Conservation (phyloP, 2,888 invertebrate genomes). For the Drosophila tanythrix region DNA sequence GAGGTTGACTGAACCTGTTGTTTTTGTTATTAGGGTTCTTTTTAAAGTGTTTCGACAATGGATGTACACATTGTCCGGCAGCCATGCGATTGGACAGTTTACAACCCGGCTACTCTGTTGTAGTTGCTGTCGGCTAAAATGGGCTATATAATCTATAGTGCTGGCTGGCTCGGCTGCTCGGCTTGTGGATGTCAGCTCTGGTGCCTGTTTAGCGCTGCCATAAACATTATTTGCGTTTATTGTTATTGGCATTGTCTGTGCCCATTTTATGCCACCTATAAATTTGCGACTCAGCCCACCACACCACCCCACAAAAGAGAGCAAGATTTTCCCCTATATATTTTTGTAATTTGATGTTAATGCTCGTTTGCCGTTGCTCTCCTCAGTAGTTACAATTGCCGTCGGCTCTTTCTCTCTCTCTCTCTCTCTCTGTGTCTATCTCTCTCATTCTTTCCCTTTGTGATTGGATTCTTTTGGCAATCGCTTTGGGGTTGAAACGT, state of each 20-base stretch:
- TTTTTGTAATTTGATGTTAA: slow-evolving; percentile 77
- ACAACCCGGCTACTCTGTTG: slow-evolving; percentile 30
- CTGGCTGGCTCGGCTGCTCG: slow-evolving; percentile 7
- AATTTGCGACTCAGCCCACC: slow-evolving; percentile 54
- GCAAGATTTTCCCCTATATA: slow-evolving; percentile 58
- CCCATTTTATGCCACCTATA: slow-evolving; percentile 74
- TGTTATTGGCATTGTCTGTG: slow-evolving; percentile 80
- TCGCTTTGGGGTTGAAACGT: slow-evolving; percentile 27
- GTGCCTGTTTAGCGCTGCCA: slow-evolving; percentile 68
- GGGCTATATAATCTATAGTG: slow-evolving; percentile 63
- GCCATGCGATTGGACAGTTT: slow-evolving; percentile 49
- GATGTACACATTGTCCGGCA: slow-evolving; percentile 50
- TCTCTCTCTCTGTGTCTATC: not conserved
- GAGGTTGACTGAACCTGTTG: slow-evolving; percentile 28
- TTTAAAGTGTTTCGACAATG: slow-evolving; percentile 48
- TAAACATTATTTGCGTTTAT: slow-evolving; percentile 81
- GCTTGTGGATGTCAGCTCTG: slow-evolving; percentile 29
- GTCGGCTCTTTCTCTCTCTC: not conserved
- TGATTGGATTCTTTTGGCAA: slow-evolving; percentile 2
- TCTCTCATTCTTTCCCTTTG: not conserved
- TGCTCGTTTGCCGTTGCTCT: slow-evolving; percentile 45
- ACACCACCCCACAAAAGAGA: slow-evolving; percentile 8
- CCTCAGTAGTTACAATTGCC: slow-evolving; percentile 16
- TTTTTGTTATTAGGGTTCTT: slow-evolving; percentile 39
- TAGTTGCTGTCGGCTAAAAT: slow-evolving; percentile 49